phyloP scores from a whole-genome alignment of 2,888 invertebrate species.

The Prosopocoilus inquinatus region DNA sequence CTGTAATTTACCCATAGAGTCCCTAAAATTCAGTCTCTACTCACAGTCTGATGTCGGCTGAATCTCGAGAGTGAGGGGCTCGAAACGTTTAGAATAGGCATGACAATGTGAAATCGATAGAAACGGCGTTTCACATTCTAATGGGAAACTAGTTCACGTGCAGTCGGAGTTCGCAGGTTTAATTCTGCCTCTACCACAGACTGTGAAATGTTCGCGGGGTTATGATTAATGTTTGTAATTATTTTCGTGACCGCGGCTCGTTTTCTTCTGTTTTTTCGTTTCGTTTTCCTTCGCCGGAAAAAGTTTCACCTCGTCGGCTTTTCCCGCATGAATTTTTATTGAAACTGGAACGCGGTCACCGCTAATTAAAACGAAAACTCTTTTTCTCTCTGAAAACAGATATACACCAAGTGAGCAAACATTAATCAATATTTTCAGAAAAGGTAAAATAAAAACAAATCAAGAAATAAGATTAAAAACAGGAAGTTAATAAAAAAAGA shows the following conservation, averaged over 20 bases:
- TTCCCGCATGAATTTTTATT: too few species aligned
- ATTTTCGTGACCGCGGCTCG: conserved; percentile 13
- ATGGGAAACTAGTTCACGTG: conserved; percentile 32
- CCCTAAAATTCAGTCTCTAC: conserved; percentile 16
- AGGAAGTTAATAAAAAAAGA: too few species aligned
- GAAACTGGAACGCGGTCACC: too few species aligned
- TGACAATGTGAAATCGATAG: conserved; percentile 29
- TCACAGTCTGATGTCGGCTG: conserved; percentile 29
- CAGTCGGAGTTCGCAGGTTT: conserved; percentile 13
- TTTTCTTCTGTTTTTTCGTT: conserved; percentile 4
- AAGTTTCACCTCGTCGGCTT: neutral
- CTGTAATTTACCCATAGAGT: conserved; percentile 28
- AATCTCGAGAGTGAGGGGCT: neutral
- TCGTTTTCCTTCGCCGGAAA: conserved; percentile 4
- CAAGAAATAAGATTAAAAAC: too few species aligned
- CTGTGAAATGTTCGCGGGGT: conserved; percentile 20
- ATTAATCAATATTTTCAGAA: too few species aligned
- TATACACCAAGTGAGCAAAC: too few species aligned
- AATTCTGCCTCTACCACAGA: conserved; percentile 25
- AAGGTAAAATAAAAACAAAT: too few species aligned
- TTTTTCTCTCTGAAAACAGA: too few species aligned
- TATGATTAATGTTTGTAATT: conserved; percentile 30
- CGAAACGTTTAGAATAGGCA: conserved; percentile 21
- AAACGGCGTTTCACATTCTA: conserved; percentile 34
- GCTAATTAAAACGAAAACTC: too few species aligned